Percentiles rank a stretch among this genome's conserved stretches.
Conservation (phyloP, 2,888 invertebrate genomes). For the Calameuta idolon region DNA sequence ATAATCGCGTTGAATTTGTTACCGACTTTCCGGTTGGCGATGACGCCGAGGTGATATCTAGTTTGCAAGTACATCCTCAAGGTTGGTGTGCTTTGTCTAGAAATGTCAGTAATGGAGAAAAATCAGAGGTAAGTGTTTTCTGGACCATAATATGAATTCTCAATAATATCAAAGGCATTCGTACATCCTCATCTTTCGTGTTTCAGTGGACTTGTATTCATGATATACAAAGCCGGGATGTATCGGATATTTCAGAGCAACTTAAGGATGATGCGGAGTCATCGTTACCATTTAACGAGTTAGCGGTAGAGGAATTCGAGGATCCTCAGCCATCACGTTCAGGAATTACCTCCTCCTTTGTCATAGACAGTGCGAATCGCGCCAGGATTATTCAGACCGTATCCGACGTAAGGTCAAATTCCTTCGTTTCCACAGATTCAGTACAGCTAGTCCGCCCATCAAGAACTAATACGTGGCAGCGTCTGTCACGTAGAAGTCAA, state of each 20-base stretch:
- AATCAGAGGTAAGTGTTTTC: conserved; percentile 77
- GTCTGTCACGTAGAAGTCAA: conserved; percentile 38
- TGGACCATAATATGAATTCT: background rate
- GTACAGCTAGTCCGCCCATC: conserved; percentile 44
- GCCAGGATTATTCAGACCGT: conserved; percentile 48
- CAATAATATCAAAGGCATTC: background rate
- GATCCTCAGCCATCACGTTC: conserved; percentile 53
- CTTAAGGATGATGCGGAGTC: conserved; percentile 44
- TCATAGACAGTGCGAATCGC: conserved; percentile 53
- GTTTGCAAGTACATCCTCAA: conserved; percentile 89
- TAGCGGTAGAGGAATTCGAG: conserved; percentile 45
- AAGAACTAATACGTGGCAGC: conserved; percentile 47
- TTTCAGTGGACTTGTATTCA: conserved; percentile 94
- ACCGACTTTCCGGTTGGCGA: conserved; percentile 89
- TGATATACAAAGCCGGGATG: conserved; percentile 82
- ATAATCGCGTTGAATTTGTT: conserved; percentile 90
- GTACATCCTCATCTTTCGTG: conserved; percentile 21
- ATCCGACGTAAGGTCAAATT: conserved; percentile 40
- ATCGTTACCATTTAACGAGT: conserved; percentile 39
- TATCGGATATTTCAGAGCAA: conserved; percentile 64
- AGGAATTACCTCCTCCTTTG: conserved; percentile 55
- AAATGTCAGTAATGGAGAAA: conserved; percentile 87
- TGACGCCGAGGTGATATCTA: conserved; percentile 91
- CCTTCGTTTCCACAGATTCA: conserved; percentile 42
- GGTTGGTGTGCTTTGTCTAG: conserved; percentile 91